Evolutionary conservation across 92 coral and sea anemone species (phyloP).

Genomic region (Virgularia gustaviana): DNA sequence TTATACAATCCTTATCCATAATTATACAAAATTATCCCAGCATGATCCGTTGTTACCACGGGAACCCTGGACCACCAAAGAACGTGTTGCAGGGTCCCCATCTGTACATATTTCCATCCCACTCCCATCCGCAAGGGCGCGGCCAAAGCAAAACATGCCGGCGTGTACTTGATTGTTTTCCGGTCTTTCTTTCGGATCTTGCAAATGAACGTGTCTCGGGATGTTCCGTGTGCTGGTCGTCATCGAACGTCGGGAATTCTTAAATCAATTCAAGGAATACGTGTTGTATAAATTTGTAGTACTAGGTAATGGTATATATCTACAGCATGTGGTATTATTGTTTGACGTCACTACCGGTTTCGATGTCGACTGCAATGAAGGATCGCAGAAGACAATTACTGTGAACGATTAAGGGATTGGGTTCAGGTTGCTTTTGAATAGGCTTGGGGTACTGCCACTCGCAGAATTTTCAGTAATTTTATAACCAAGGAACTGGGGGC

Average conservation of each 20-base stretch:
- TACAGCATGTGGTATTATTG: too few species aligned
- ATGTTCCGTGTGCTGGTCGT: neutral
- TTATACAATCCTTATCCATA: neutral
- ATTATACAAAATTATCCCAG: too few species aligned
- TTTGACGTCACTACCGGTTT: too few species aligned
- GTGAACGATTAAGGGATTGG: too few species aligned
- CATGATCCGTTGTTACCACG: slow-evolving; percentile 30
- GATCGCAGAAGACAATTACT: too few species aligned
- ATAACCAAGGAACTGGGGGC: too few species aligned
- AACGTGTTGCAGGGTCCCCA: slow-evolving; percentile 36
- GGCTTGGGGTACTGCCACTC: too few species aligned
- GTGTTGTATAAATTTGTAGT: neutral
- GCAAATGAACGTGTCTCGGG: slow-evolving; percentile 9
- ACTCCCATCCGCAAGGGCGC: slow-evolving; percentile 41
- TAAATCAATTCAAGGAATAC: neutral
- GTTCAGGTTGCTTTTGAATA: too few species aligned
- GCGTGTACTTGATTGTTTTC: neutral
- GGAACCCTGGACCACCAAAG: slow-evolving; percentile 40
- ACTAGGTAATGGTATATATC: too few species aligned
- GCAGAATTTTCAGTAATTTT: too few species aligned
- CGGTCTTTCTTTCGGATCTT: neutral
- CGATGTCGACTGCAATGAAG: too few species aligned
- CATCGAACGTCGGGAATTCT: neutral
- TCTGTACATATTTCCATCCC: slow-evolving; percentile 31
- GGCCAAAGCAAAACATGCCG: slow-evolving; percentile 29